A percentile compares a stretch with the other conserved stretches of the same genome.
phyloP scores from a whole-genome alignment of 2,797 vertebrate genomes.

The Decapterus maruadsi region DNA sequence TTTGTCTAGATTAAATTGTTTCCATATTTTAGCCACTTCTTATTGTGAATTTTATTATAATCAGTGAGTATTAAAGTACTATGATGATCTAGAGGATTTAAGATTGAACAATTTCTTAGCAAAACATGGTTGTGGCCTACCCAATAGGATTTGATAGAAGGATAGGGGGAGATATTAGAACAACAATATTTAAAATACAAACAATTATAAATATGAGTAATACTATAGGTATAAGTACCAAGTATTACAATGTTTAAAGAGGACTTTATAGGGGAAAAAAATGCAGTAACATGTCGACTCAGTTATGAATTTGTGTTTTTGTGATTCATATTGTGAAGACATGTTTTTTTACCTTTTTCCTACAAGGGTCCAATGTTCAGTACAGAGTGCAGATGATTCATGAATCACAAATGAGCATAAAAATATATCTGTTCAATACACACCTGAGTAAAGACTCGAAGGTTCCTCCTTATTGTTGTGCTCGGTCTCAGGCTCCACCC shows the following conservation, averaged over 20 bases:
- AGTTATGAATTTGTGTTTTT: neutral
- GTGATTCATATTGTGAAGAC: neutral
- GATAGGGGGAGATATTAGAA: neutral
- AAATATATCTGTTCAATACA: conserved; percentile 5
- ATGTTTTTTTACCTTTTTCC: neutral
- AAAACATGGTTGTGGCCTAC: neutral
- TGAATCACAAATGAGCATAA: conserved; percentile 4
- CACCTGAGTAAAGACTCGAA: conserved; percentile 9
- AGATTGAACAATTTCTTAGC: neutral
- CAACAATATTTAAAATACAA: neutral
- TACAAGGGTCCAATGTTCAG: neutral
- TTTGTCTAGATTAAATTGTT: neutral
- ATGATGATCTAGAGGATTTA: neutral
- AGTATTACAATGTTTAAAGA: neutral
- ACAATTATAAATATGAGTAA: neutral
- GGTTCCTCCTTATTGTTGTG: neutral
- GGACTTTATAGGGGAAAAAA: neutral
- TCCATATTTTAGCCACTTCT: neutral
- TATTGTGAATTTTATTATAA: neutral
- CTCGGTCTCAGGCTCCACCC: conserved; percentile 11
- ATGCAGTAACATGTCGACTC: neutral
- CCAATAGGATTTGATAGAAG: neutral
- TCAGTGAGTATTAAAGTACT: neutral
- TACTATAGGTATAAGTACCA: neutral
- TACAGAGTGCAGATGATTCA: neutral